Conservation (phyloP, 2,797 vertebrate species). For the Aplochiton taeniatus region DNA sequence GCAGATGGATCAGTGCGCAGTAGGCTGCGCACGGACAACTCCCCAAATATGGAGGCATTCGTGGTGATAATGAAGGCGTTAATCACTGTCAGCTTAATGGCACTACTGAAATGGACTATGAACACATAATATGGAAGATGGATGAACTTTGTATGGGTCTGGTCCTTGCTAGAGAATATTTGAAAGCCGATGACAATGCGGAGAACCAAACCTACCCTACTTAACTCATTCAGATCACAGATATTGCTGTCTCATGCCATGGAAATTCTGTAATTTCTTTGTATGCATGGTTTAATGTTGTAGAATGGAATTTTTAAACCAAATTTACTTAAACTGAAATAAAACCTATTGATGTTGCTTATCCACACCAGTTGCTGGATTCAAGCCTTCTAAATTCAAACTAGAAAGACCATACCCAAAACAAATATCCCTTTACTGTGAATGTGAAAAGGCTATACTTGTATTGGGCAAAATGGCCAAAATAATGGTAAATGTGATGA, state of each 20-base stretch:
- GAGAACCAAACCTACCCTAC: too few relatives aligned
- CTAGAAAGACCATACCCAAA: neutral
- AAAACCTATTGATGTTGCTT: too few relatives aligned
- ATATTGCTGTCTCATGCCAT: too few relatives aligned
- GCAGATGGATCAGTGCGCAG: slow-evolving; percentile 39
- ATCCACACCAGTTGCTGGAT: too few relatives aligned
- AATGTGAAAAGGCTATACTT: too few relatives aligned
- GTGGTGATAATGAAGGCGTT: slow-evolving; percentile 61
- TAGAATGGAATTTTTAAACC: neutral
- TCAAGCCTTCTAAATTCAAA: neutral
- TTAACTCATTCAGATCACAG: too few relatives aligned
- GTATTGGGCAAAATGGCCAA: slow-evolving; percentile 25
- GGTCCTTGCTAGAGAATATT: slow-evolving; percentile 15
- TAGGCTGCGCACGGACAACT: slow-evolving; percentile 48
- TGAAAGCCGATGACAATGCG: slow-evolving; percentile 5
- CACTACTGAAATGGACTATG: slow-evolving; percentile 46
- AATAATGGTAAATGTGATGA: slow-evolving; percentile 25
- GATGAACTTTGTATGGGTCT: slow-evolving; percentile 20
- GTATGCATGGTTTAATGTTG: slow-evolving; percentile 14
- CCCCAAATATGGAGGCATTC: slow-evolving; percentile 55
- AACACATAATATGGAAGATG: slow-evolving; percentile 28
- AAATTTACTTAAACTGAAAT: too few relatives aligned
- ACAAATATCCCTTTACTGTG: slow-evolving; percentile 6
- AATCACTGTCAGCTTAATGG: slow-evolving; percentile 66
- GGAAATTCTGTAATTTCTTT: slow-evolving; percentile 18